These are phyloP conservation scores for Albula goreensis DNA, from an alignment of 2,113 vertebrate genomes.

Conservation along the genomic window DNA sequence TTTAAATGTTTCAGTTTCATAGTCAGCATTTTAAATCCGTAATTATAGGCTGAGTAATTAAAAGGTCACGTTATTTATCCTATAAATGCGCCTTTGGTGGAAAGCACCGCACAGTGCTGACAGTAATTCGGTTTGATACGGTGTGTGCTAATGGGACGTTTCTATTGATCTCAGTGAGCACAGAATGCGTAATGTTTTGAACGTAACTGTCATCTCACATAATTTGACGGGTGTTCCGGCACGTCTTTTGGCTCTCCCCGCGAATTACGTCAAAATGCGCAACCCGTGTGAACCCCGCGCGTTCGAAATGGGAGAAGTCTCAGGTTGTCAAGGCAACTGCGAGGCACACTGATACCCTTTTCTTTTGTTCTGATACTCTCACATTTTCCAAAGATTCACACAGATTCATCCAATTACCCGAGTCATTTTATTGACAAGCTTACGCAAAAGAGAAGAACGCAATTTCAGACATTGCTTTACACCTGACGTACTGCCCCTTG, in stretches of 20 bases:
- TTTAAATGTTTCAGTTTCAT: not conserved
- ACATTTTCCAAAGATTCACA: not conserved
- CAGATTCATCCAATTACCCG: not conserved
- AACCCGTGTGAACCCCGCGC: constrained; percentile 17
- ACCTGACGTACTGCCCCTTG: not conserved
- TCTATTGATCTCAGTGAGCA: not conserved
- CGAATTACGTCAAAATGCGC: constrained; percentile 11
- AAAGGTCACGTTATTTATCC: no score
- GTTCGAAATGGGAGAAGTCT: constrained; percentile 6
- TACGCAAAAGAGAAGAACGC: not conserved
- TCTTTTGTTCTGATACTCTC: no score
- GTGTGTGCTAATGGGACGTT: not conserved
- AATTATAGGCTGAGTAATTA: no score
- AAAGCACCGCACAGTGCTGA: not conserved
- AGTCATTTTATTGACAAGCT: not conserved
- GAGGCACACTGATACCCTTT: not conserved
- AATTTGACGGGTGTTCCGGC: not conserved
- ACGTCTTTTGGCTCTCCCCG: not conserved
- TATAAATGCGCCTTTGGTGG: not conserved
- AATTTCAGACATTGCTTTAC: not conserved
- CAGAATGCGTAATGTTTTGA: not conserved
- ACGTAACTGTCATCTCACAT: not conserved
- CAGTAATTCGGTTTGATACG: not conserved
- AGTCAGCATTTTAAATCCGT: no score
- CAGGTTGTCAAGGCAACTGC: constrained; percentile 14